Evolutionary conservation across 2,113 vertebrate species (phyloP).

Genomic region (Anas platyrhynchos): DNA sequence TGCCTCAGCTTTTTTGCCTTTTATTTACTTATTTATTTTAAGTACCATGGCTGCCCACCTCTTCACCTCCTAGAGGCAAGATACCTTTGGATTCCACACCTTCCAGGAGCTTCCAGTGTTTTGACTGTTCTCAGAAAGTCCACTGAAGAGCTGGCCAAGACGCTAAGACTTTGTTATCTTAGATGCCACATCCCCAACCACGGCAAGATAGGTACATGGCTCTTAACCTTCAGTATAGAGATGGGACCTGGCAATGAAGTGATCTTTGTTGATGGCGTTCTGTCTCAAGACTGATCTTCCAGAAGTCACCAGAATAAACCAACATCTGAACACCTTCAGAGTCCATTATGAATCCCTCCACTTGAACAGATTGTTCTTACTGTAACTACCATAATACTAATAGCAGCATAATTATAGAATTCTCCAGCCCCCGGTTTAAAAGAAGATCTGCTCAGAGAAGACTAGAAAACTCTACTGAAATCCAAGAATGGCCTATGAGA

Average conservation of each 20-base stretch:
- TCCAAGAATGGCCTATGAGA: not conserved
- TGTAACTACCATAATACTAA: slow-evolving; percentile 30
- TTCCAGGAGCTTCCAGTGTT: not conserved
- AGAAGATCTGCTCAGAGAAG: slow-evolving; percentile 24
- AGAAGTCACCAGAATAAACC: not conserved
- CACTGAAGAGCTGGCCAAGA: no score
- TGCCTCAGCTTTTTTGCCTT: not conserved
- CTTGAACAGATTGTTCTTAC: slow-evolving; percentile 14
- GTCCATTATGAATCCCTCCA: slow-evolving; percentile 14
- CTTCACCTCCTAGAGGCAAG: not conserved
- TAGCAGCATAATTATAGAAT: slow-evolving; percentile 33
- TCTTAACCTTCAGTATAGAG: not conserved
- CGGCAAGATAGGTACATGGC: not conserved
- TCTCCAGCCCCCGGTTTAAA: not conserved
- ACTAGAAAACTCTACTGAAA: slow-evolving; percentile 15
- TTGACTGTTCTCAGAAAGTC: not conserved
- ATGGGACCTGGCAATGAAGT: not conserved
- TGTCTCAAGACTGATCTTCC: not conserved
- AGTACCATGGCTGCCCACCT: not conserved
- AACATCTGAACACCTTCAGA: not conserved
- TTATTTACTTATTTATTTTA: not conserved
- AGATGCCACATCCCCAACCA: not conserved
- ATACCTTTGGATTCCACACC: not conserved
- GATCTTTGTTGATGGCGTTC: not conserved
- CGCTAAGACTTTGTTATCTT: not conserved